Evolutionary conservation across 2,797 vertebrate species (phyloP).

Genomic region (Cephalopachus bancanus): DNA sequence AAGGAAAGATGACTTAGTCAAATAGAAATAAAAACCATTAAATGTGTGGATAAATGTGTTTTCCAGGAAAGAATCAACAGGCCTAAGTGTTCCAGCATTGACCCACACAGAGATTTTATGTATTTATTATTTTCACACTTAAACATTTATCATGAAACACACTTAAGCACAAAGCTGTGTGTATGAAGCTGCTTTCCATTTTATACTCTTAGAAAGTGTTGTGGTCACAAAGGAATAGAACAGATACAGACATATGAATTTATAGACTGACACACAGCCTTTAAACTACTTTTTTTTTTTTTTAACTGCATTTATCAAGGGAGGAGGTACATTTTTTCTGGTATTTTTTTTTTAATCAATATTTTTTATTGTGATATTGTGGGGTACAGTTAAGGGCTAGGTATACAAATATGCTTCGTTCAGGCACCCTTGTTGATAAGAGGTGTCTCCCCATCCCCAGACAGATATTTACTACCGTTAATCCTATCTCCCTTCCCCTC

Average conservation of each 20-base stretch:
- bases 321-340: neutral
- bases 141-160: slow-evolving; percentile 64
- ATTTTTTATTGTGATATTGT: too few species aligned
- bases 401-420: too few species aligned
- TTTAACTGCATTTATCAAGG: slow-evolving; percentile 12
- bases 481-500: too few species aligned
- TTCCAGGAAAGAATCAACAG: slow-evolving; percentile 68
- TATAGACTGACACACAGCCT: slow-evolving; percentile 32
- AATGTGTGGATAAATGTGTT: slow-evolving; percentile 49
- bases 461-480: too few species aligned
- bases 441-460: too few species aligned
- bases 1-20: slow-evolving; percentile 59
- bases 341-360: neutral
- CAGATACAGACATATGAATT: slow-evolving; percentile 8
- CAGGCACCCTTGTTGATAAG: too few species aligned
- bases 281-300: slow-evolving; percentile 6
- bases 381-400: too few species aligned
- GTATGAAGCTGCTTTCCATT: neutral
- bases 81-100: slow-evolving; percentile 24
- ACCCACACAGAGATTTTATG: slow-evolving; percentile 28
- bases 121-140: slow-evolving; percentile 56
- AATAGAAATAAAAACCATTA: slow-evolving; percentile 59
- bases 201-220: slow-evolving; percentile 1
- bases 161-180: neutral
- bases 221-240: slow-evolving; percentile 49